Conservation (phyloP, 2,888 invertebrate species). For the Taphrorychus bicolor region DNA sequence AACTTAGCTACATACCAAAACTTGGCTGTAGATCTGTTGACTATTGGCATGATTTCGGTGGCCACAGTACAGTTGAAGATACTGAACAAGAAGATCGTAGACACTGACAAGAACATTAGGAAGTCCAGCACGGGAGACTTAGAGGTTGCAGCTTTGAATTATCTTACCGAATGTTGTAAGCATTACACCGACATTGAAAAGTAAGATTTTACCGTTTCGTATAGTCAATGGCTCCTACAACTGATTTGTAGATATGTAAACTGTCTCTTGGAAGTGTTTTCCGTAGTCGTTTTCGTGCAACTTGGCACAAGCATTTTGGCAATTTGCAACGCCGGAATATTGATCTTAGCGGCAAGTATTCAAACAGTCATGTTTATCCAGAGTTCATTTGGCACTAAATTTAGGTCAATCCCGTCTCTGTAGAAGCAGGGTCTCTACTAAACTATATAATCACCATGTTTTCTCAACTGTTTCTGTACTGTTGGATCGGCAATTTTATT, state of each 20-base stretch:
- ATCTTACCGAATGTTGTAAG: constrained; percentile 25
- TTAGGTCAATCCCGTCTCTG: constrained; percentile 33
- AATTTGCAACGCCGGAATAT: constrained; percentile 38
- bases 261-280: constrained; percentile 20
- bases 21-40: constrained; percentile 22
- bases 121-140: background rate
- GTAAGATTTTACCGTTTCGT: too few species aligned
- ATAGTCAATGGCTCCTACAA: too few species aligned
- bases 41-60: constrained; percentile 4
- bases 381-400: background rate
- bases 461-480: constrained; percentile 48
- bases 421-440: constrained; percentile 43
- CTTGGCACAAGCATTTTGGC: constrained; percentile 27
- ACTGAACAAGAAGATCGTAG: constrained; percentile 26
- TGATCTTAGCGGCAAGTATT: constrained; percentile 29
- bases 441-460: constrained; percentile 47
- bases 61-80: constrained; percentile 23
- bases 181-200: constrained; percentile 33
- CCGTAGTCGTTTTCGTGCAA: constrained; percentile 28
- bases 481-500: constrained; percentile 50
- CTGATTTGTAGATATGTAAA: constrained; percentile 25
- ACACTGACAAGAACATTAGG: constrained; percentile 16
- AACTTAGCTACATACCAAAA: constrained; percentile 10
- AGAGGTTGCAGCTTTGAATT: constrained; percentile 9
- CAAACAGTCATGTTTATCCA: background rate